Conservation (phyloP, 2,113 vertebrate genomes). For the Coryphaenoides rupestris region DNA sequence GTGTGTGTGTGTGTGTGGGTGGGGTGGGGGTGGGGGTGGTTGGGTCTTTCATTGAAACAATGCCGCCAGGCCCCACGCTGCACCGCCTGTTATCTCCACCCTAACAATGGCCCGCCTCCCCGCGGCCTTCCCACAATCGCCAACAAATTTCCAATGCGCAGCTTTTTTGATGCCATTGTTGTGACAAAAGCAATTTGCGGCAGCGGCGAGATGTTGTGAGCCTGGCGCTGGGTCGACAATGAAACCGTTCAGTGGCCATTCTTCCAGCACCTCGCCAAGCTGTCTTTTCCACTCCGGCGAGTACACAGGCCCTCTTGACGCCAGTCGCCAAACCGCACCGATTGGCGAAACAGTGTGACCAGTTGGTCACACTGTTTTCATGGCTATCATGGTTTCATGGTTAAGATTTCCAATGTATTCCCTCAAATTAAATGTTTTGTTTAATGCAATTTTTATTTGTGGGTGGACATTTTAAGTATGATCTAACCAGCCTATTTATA, state of each 20-base stretch:
- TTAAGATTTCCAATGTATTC: no score
- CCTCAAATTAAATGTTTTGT: no score
- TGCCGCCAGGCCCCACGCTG: conserved; percentile 26
- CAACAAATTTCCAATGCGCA: conserved; percentile 47
- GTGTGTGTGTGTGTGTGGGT: no score
- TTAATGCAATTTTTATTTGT: no score
- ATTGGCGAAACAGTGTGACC: no score
- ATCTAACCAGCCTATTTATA: conserved; percentile 36
- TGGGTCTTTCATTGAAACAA: conserved; percentile 56
- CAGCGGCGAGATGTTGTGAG: conserved; percentile 17
- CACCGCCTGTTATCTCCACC: conserved; percentile 50
- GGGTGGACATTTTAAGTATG: no score
- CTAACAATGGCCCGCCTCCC: conserved; percentile 50
- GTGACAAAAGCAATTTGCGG: conserved; percentile 38
- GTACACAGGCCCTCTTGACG: conserved; percentile 15
- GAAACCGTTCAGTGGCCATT: conserved; percentile 40
- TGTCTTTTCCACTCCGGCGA: conserved; percentile 32
- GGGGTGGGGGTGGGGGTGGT: conserved; percentile 7
- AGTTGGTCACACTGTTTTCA: no score
- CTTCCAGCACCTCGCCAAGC: conserved; percentile 27
- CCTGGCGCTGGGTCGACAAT: conserved; percentile 24
- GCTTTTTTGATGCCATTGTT: conserved; percentile 63
- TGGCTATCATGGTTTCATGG: no score
- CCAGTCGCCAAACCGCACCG: no score
- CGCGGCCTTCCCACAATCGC: conserved; percentile 30